A percentile compares a stretch with the other conserved stretches of the same genome.
Conservation (phyloP, 37 sponge, comb jelly and placozoan genomes). For the Geodia barretti region DNA sequence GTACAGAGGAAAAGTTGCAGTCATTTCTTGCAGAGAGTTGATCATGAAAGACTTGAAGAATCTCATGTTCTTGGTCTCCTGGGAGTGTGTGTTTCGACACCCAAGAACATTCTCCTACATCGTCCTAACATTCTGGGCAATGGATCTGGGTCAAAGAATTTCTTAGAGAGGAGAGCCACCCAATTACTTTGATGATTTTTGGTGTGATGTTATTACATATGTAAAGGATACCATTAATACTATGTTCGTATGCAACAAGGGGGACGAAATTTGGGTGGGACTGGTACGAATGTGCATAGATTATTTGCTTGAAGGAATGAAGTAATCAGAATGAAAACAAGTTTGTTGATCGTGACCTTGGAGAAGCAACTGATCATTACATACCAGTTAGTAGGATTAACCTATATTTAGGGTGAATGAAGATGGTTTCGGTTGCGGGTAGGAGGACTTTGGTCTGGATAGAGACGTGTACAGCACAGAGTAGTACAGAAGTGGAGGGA, state of each 20-base stretch:
- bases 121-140: slow-evolving; percentile 23
- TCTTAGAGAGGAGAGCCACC: neutral
- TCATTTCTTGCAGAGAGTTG: slow-evolving; percentile 27
- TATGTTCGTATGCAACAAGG: no score
- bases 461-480: slow-evolving; percentile 16
- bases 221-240: no score
- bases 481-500: slow-evolving; percentile 13
- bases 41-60: slow-evolving; percentile 2
- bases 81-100: slow-evolving; percentile 22
- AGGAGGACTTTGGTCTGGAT: slow-evolving; percentile 51
- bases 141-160: slow-evolving; percentile 6
- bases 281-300: no score
- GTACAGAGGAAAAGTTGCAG: neutral
- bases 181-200: slow-evolving; percentile 5
- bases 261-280: no score
- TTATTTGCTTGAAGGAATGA: no score
- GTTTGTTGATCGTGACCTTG: no score
- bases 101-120: slow-evolving; percentile 12
- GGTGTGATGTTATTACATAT: no score
- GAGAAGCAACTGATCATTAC: no score
- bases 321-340: no score
- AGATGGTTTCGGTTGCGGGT: slow-evolving; percentile 2
- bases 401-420: slow-evolving; percentile 14
- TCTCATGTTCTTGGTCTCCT: neutral
- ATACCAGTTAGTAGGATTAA: no score